These are phyloP conservation scores for Pyrrhosoma nymphula DNA, from an alignment of 2,888 invertebrate genomes.

Conservation along the genomic window DNA sequence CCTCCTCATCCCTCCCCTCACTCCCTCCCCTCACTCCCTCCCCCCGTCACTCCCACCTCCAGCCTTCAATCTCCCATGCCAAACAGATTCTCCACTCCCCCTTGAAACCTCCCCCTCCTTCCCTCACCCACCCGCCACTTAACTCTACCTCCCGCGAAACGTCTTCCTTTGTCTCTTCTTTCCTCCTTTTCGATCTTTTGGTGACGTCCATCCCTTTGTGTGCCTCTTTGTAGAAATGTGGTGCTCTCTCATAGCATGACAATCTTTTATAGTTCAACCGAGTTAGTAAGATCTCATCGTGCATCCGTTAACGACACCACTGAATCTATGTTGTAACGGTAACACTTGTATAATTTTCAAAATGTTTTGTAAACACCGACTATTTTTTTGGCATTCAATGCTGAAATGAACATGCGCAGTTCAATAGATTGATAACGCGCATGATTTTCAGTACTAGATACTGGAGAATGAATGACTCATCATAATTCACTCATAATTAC, in stretches of 20 bases:
- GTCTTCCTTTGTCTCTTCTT: not conserved
- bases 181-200: not conserved
- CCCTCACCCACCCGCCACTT: not conserved
- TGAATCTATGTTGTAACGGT: too few species aligned
- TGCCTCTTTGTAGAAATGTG: not conserved
- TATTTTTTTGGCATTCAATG: too few species aligned
- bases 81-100: not conserved
- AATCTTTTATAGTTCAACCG: not conserved
- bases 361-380: too few species aligned
- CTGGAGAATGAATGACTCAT: too few species aligned
- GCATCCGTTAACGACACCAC: too few species aligned
- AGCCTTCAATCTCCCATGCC: not conserved
- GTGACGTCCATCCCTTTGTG: not conserved
- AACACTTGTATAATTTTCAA: too few species aligned
- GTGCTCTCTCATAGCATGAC: not conserved
- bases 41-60: not conserved
- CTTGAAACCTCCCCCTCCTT: too few species aligned
- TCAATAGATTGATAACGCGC: too few species aligned
- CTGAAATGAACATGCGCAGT: too few species aligned
- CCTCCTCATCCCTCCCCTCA: not conserved
- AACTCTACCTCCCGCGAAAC: not conserved
- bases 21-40: not conserved
- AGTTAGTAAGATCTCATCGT: too few species aligned
- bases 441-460: too few species aligned
- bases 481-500: too few species aligned